Evolutionary conservation across 2,797 vertebrate genomes (phyloP), one percentile per base, ranked within the genome.

Genomic region (Gymnocypris eckloni): DNA sequence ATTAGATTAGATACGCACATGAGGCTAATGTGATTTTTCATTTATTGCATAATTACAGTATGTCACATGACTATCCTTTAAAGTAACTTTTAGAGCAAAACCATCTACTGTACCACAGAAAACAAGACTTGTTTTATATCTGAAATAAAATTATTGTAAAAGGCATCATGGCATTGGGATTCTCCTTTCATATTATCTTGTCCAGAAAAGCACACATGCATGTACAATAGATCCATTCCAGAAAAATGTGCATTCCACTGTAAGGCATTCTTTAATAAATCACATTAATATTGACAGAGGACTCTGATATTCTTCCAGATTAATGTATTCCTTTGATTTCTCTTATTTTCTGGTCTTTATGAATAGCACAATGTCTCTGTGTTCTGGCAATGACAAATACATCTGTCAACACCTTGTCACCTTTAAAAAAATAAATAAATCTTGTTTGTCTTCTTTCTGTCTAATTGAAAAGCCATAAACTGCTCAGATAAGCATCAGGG

Each of bases 381-480:
- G 59, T 7, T 79, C 59, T 79, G 78, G 78, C 41, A 79, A 66
- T 33, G 41, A 79, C 78, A 79, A 79, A 48, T 10, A 1, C 15
- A 48, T 66, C 25, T 64, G n/a, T 79, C 43, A 33, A 79, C 41
- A 66, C 41, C 59, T 28, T 66, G 59, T 66, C 59, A 66, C 66
- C 7, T 66, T 64, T 16, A 15, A 33, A 50, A 48, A 66, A n/a
- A 11, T 1, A 33, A 33, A 33, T 28, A 33, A 33, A 11, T 4
- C 7, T n/a, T 45, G 22, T 79, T 79, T 18, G 61, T 61, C 67
- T 66, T 39, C 22, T 85, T 79, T 48, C 59, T 71, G 76, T 75
- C 71, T 28, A 20, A 41, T 66, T 79, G 59, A 66, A 66, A 66
- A 28, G 10, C 41, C 3, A 11, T 28, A 64, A 11, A 3, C 25